These are phyloP conservation scores for Okapia johnstoni DNA, from an alignment of 2,113 vertebrate species.

Conservation along the genomic window DNA sequence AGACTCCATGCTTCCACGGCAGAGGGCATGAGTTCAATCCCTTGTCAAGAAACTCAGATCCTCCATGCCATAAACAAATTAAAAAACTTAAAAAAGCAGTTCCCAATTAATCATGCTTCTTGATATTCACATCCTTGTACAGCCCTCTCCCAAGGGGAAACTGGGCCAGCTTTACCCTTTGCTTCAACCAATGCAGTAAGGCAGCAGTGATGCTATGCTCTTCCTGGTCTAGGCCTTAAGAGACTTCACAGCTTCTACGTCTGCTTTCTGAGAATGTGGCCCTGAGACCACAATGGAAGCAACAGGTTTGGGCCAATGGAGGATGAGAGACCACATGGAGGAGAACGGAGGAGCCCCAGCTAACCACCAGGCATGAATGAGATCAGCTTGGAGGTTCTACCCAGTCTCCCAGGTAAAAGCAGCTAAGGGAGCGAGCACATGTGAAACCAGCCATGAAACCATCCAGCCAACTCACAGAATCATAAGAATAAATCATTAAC, in stretches of 20 bases:
- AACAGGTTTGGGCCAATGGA: not conserved
- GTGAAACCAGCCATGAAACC: not conserved
- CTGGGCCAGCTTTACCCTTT: not conserved
- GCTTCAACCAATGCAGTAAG: not conserved
- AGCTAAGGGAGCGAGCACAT: not conserved
- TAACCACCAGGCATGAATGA: not conserved
- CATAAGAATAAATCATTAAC: not conserved
- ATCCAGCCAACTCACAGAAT: not conserved
- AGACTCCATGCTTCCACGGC: not conserved
- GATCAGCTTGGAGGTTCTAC: no score
- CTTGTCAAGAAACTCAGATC: not conserved
- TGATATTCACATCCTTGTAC: not conserved
- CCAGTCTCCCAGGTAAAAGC: not conserved
- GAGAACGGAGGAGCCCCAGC: not conserved
- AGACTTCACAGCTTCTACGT: not conserved
- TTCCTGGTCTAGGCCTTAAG: not conserved
- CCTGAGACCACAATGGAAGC: not conserved
- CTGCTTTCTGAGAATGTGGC: not conserved
- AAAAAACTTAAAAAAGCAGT: not conserved
- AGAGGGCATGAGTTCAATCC: not conserved
- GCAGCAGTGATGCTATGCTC: not conserved
- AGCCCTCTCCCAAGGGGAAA: not conserved
- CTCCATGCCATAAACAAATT: not conserved
- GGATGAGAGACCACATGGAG: not conserved
- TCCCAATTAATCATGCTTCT: not conserved